Conservation (phyloP, 2,888 invertebrate species). For the Drosophila acutilabella region DNA sequence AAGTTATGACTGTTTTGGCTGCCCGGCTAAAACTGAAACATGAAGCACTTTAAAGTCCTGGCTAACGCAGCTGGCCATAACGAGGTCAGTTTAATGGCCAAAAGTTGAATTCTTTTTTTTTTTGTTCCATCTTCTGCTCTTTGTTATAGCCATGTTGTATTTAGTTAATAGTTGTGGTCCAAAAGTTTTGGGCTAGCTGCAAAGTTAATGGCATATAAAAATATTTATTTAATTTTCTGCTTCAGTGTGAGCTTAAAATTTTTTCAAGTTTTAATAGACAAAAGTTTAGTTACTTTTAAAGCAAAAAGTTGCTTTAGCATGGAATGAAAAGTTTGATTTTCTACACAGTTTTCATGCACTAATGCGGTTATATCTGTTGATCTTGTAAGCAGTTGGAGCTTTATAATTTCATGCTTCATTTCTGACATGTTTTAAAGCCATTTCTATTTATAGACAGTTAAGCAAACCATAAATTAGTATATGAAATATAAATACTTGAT, state of each 20-base stretch:
- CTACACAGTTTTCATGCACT: too few relatives aligned
- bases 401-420: too few relatives aligned
- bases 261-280: background rate
- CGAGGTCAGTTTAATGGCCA: slow-evolving; percentile 8
- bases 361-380: too few relatives aligned
- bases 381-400: too few relatives aligned
- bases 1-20: slow-evolving; percentile 58
- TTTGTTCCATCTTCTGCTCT: slow-evolving; percentile 1
- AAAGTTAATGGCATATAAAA: background rate
- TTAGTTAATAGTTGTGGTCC: slow-evolving; percentile 15
- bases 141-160: slow-evolving; percentile 3
- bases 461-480: too few relatives aligned
- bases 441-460: too few relatives aligned
- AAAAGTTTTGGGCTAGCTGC: background rate
- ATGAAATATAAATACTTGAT: too few relatives aligned
- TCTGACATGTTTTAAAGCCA: too few relatives aligned
- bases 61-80: slow-evolving; percentile 8
- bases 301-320: too few relatives aligned
- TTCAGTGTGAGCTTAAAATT: background rate
- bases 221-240: background rate
- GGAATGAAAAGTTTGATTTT: too few relatives aligned
- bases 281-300: background rate
- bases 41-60: slow-evolving; percentile 33
- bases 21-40: slow-evolving; percentile 44
- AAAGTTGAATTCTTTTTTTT: slow-evolving; percentile 19